Base-by-base conservation (phyloP, 2,888 invertebrate species). In the Scaeva pyrastri region DNA sequence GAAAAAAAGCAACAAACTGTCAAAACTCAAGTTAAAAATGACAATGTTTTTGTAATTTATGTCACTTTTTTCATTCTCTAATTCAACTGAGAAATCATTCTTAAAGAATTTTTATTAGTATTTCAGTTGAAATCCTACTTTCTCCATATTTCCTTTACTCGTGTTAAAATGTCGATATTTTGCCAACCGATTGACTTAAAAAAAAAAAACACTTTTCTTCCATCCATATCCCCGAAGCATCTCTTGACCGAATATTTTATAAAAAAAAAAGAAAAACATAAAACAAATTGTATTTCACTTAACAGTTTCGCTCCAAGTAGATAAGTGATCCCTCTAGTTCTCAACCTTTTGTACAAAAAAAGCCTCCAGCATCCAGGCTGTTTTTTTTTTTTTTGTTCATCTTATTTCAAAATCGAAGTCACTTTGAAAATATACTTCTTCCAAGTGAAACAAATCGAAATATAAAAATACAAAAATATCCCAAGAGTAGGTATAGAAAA, bases 401-500 rank as follows among this genome's bases (percentile, higher is more conserved):
- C n/a, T n/a, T n/a, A n/a, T 10, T 39, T 50, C 26, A 48, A 86
- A 76, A 76, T 85, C 85, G 76, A 85, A 82, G 73, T 81, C 76
- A 76, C 81, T 81, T 73, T 56, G 8, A 50, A 70, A 77, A 77
- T 66, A 77, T 71, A 74, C 77, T 77, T 74, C 73, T 77, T 74
- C 64, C 85, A 74, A 84, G 64, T 36, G 74, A 71, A 78, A 66
- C 66, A 68, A 76, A 85, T 80, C 68, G 72, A 26, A 23, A 5
- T 19, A 19, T 19, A 48, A 19, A 16, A 2, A 48, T 19, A 48
- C 4, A 60, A 77, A 80, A 58, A 56, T 55, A 52, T 72, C 60
- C 80, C 75, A 58, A 55, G 68, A 73, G 36, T 36, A 64, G 48
- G 48, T 58, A 23, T 4, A 64, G n/a, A 50, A 62, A 41, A 43